These are phyloP conservation scores for Tipula vernalis DNA, from an alignment of 2,888 invertebrate genomes.

Conservation along the genomic window DNA sequence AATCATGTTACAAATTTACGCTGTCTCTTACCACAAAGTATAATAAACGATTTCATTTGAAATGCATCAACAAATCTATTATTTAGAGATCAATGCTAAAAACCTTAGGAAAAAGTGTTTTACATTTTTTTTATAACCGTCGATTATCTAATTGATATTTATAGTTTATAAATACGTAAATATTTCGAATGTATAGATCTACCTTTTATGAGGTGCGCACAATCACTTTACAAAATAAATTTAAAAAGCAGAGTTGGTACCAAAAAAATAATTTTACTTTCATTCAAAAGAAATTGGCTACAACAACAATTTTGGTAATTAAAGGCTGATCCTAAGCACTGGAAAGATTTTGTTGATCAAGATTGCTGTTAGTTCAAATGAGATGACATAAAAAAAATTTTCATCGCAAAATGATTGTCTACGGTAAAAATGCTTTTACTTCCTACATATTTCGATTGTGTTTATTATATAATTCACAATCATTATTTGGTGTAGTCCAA, in stretches of 20 bases:
- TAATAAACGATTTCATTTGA: not conserved
- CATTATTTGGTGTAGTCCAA: not conserved
- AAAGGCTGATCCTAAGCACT: not conserved
- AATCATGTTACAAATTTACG: not conserved
- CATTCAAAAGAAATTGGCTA: not conserved
- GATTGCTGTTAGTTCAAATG: not conserved
- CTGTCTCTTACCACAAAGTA: not conserved
- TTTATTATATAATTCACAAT: not conserved
- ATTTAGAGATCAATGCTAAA: not conserved
- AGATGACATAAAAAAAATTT: not conserved
- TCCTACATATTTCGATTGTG: not conserved
- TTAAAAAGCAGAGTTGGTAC: not conserved
- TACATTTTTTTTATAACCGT: not conserved
- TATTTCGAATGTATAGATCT: not conserved
- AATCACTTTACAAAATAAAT: not conserved
- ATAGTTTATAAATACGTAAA: not conserved
- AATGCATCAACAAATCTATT: not conserved
- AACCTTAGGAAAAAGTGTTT: not conserved
- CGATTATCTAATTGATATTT: not conserved
- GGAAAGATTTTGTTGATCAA: not conserved
- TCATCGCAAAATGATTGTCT: not conserved
- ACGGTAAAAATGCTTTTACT: not conserved
- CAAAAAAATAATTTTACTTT: not conserved
- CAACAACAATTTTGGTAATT: not conserved
- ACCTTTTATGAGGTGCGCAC: not conserved